Conservation (phyloP, 2,888 invertebrate species). For the Tipula vernalis region DNA sequence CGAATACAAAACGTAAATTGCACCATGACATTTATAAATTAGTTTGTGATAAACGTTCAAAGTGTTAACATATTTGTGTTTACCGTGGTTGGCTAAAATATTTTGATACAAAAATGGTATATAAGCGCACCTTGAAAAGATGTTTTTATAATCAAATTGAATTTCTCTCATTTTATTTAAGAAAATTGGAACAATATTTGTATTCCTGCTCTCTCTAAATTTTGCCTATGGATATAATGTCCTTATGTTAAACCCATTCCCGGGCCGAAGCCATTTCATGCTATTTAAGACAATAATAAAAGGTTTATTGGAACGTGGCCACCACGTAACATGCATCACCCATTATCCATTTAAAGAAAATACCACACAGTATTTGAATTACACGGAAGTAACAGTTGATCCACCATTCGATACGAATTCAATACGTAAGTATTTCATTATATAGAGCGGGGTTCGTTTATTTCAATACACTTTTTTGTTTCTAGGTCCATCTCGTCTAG, state of each 20-base stretch:
- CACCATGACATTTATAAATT: no score
- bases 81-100: no score
- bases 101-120: no score
- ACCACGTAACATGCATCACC: slow-evolving; percentile 28
- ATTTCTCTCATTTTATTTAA: not conserved
- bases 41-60: no score
- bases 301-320: slow-evolving; percentile 31
- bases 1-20: no score
- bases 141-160: no score
- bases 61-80: no score
- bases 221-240: slow-evolving; percentile 22
- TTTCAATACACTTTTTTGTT: no score
- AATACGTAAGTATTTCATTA: not conserved
- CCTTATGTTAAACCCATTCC: slow-evolving; percentile 33
- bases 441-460: not conserved
- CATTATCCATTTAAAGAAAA: not conserved
- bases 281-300: slow-evolving; percentile 32
- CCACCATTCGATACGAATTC: not conserved
- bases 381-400: not conserved
- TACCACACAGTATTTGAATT: not conserved
- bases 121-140: no score
- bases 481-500: not conserved
- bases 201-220: not conserved
- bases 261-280: slow-evolving; percentile 35
- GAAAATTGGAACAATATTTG: not conserved